A percentile compares a stretch with the other conserved stretches of the same genome.
phyloP scores from a whole-genome alignment of 2,888 invertebrate species.

The Nephrotoma appendiculata region DNA sequence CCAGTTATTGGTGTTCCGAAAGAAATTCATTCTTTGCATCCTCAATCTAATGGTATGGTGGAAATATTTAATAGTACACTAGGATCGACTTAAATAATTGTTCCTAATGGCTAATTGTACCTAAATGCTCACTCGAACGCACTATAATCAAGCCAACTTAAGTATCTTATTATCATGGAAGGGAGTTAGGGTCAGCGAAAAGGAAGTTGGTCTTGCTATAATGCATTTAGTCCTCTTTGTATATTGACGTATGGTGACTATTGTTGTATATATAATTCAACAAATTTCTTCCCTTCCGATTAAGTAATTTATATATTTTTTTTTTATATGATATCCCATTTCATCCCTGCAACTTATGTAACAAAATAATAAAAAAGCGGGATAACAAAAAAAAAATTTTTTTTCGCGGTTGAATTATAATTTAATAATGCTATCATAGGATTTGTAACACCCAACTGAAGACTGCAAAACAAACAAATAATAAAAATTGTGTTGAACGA shows the following conservation, averaged over 20 bases:
- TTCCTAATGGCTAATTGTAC: no score
- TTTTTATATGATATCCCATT: neutral
- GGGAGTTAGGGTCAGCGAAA: no score
- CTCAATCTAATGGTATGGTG: no score
- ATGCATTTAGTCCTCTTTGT: no score
- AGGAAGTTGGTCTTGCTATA: no score
- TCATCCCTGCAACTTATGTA: neutral
- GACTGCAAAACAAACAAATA: neutral
- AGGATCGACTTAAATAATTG: rapidly evolving
- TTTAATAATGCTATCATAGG: neutral
- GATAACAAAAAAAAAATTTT: neutral
- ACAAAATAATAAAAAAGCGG: neutral
- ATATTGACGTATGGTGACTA: no score
- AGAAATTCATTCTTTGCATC: no score
- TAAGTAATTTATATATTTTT: neutral
- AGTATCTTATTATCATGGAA: no score
- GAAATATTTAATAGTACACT: no score
- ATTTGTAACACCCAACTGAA: neutral
- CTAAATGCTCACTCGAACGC: no score
- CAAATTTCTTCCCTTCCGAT: neutral
- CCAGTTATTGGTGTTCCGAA: no score
- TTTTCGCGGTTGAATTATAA: neutral
- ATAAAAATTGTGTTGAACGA: neutral
- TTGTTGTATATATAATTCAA: neutral
- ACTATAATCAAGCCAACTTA: no score